Evolutionary conservation across 37 sponge, comb jelly and placozoan species (phyloP), one percentile per base, ranked within the genome.

Genomic region (Mnemiopsis leidyi): DNA sequence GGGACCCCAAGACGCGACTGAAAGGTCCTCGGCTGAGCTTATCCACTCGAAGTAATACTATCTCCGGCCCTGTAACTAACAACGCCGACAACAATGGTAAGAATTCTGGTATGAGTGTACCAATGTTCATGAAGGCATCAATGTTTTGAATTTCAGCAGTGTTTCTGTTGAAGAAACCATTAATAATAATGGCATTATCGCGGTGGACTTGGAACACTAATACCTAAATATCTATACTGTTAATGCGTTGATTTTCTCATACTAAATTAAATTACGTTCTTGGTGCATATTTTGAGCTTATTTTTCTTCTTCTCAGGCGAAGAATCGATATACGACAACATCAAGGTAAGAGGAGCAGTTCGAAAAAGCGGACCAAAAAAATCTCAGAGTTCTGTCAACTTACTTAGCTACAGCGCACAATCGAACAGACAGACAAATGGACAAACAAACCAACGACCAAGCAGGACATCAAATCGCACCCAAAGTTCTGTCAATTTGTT

Each of bases 1-100:
- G 90, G 30, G 61, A 85, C 29, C 90, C 90, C 40, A 85, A 38
- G 35, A 85, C 90, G 7, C 1, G 61, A 28, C 90, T 85, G n/a
- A 35, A 85, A 26, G 90, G 90, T n/a, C 90, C 90, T 5, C 34
- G 79, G 36, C 61, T 48, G 61, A 48, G 61, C 61, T 18, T 48
- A 48, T 5, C 61, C 13, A 48, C 61, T 18, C 5, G 61, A 13
- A 48, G 61, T 13, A 48, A 48, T 13, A 48, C 61, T 48, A 48
- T 48, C 61, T 18, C 9, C 61, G 61, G 61, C 61, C 61, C 61
- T 48, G 61, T 48, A 48, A 13, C 61, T 48, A 13, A 13, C 61
- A 48, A 48, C 13, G 61, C 13, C 61, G 13, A 48, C 61, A 48
- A 48, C 13, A 48, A 48, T 13, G 61, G 61, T 48, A 48, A 48